Conservation (phyloP, 2,113 vertebrate species). For the Acanthisitta chloris region DNA sequence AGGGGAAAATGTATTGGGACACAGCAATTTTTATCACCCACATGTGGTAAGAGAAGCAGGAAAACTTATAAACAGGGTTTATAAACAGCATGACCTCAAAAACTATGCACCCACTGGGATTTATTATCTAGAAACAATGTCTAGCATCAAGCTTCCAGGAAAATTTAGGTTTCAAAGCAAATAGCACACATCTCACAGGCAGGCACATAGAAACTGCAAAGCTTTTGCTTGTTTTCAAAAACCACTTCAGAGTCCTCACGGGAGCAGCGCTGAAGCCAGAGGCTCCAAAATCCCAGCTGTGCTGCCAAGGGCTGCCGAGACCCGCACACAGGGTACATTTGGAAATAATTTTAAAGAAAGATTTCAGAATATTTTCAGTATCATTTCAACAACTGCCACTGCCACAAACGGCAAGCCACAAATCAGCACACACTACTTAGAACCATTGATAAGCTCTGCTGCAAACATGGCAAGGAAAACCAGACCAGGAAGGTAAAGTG, state of each 20-base stretch:
- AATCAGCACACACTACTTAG: not conserved
- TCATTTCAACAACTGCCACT: not conserved
- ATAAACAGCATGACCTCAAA: not conserved
- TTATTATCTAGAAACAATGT: slow-evolving; percentile 34
- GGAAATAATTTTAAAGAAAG: not conserved
- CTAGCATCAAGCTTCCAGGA: slow-evolving; percentile 4
- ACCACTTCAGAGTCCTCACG: not conserved
- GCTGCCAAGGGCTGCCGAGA: not conserved
- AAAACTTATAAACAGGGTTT: not conserved
- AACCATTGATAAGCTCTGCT: not conserved
- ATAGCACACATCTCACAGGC: not conserved
- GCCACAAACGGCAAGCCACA: not conserved
- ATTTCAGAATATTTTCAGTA: not conserved
- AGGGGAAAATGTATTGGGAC: not conserved
- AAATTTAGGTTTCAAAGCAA: slow-evolving; percentile 30
- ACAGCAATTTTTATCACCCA: rapidly evolving
- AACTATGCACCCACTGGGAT: slow-evolving; percentile 1
- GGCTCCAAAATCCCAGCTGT: not conserved
- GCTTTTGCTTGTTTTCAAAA: not conserved
- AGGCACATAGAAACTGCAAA: not conserved
- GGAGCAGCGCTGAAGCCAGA: not conserved
- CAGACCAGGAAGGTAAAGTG: not conserved
- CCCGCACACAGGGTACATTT: not conserved
- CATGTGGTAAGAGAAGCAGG: not conserved
- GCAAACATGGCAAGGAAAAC: not conserved